Evolutionary conservation across 1,140 invertebrate species (phyloP).

Genomic region (Nebria ingens): DNA sequence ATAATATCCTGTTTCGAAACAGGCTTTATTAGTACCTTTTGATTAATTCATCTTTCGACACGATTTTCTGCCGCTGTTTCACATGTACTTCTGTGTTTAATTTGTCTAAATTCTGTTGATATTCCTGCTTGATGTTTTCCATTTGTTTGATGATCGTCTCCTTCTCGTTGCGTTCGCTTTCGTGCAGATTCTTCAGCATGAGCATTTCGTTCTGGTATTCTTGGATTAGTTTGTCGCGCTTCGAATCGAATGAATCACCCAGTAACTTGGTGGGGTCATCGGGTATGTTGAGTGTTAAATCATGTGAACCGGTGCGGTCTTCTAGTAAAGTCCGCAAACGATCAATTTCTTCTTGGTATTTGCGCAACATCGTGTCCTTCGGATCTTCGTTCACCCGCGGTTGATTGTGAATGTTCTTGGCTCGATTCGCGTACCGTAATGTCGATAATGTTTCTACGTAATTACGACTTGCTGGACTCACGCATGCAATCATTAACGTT

Average conservation of each 20-base stretch:
- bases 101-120: slow-evolving; percentile 30
- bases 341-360: slow-evolving; percentile 82
- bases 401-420: slow-evolving; percentile 90
- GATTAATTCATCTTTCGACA: slow-evolving; percentile 32
- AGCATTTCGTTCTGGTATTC: slow-evolving; percentile 39
- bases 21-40: slow-evolving; percentile 22
- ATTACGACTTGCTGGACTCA: slow-evolving; percentile 81
- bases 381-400: slow-evolving; percentile 89
- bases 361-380: slow-evolving; percentile 77
- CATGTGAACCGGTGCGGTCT: slow-evolving; percentile 19
- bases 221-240: slow-evolving; percentile 27
- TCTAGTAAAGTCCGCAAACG: slow-evolving; percentile 60
- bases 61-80: slow-evolving; percentile 19
- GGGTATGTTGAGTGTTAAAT: slow-evolving; percentile 10
- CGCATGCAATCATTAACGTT: slow-evolving; percentile 88
- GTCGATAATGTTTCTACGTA: slow-evolving; percentile 87
- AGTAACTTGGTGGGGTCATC: slow-evolving; percentile 12
- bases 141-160: slow-evolving; percentile 38
- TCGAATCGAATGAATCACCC: slow-evolving; percentile 24
- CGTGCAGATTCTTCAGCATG: slow-evolving; percentile 36
- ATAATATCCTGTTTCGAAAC: background rate
- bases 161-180: slow-evolving; percentile 37
- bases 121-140: slow-evolving; percentile 34
- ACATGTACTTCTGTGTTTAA: slow-evolving; percentile 28
- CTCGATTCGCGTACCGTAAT: slow-evolving; percentile 77